These are phyloP conservation scores for Megaptera novaeangliae DNA, from an alignment of 2,113 vertebrate species.

Conservation along the genomic window DNA sequence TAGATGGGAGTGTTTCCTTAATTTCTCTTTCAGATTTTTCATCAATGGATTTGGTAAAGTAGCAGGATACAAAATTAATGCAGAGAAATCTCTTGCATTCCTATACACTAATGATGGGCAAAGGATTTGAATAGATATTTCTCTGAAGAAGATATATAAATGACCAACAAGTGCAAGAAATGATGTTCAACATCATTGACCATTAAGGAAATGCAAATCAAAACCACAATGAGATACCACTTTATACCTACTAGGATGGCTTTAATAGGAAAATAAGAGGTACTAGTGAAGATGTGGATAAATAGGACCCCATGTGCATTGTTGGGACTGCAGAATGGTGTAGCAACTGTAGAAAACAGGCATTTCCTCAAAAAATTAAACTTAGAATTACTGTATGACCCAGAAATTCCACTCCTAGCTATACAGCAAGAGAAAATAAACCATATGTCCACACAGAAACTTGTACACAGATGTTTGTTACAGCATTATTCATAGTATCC, in stretches of 20 bases:
- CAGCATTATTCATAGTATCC: neutral
- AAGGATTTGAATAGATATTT: neutral
- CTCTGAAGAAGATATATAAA: neutral
- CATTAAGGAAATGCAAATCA: neutral
- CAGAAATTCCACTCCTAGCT: neutral
- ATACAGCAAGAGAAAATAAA: neutral
- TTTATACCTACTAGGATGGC: neutral
- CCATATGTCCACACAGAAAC: neutral
- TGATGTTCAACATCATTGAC: too few species aligned
- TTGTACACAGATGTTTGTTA: neutral
- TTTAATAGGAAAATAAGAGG: neutral
- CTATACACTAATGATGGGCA: too few species aligned
- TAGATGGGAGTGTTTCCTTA: too few species aligned
- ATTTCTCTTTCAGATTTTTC: too few species aligned
- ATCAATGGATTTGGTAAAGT: too few species aligned
- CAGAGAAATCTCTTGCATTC: too few species aligned
- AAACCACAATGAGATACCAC: neutral
- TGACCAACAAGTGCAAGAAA: neutral
- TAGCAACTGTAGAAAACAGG: neutral
- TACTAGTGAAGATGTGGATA: neutral
- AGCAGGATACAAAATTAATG: too few species aligned
- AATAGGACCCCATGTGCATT: neutral
- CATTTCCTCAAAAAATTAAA: neutral
- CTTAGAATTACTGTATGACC: neutral
- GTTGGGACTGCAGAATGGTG: neutral